Evolutionary conservation across 2,888 invertebrate species (phyloP).

Genomic region (Serripes groenlandicus): DNA sequence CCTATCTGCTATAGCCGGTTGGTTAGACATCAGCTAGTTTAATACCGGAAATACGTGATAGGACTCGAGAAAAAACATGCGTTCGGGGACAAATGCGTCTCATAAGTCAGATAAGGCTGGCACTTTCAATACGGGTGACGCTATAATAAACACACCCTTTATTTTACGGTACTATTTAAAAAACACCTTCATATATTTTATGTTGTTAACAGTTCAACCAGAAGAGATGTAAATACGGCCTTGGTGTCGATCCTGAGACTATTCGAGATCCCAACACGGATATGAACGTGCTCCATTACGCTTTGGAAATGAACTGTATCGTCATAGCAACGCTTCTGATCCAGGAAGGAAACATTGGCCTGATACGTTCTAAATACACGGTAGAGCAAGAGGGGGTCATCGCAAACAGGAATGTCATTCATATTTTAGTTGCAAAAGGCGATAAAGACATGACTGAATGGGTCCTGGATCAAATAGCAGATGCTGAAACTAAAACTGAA

Average conservation of each 20-base stretch:
- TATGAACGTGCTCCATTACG: slow-evolving; percentile 51
- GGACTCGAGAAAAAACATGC: no score
- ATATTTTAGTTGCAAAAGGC: slow-evolving; percentile 75
- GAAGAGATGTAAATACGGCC: background rate
- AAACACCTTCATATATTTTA: no score
- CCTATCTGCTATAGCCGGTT: no score
- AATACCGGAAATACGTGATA: no score
- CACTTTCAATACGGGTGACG: no score
- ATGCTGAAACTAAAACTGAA: background rate
- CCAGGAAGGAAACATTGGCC: slow-evolving; percentile 21
- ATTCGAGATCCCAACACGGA: slow-evolving; percentile 19
- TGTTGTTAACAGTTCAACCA: slow-evolving; percentile 12
- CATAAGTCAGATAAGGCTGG: no score
- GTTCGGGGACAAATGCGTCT: no score
- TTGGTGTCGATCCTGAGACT: background rate
- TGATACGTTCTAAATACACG: slow-evolving; percentile 61
- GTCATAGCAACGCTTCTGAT: slow-evolving; percentile 43
- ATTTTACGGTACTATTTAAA: no score
- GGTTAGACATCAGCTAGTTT: no score
- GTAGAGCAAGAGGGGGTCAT: slow-evolving; percentile 33
- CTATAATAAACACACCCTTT: no score
- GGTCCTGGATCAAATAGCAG: slow-evolving; percentile 34
- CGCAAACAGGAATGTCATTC: slow-evolving; percentile 76
- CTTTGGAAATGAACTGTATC: slow-evolving; percentile 36
- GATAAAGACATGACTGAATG: slow-evolving; percentile 65